Base-by-base conservation (phyloP, 2,888 invertebrate species). In the Erynnis tages region DNA sequence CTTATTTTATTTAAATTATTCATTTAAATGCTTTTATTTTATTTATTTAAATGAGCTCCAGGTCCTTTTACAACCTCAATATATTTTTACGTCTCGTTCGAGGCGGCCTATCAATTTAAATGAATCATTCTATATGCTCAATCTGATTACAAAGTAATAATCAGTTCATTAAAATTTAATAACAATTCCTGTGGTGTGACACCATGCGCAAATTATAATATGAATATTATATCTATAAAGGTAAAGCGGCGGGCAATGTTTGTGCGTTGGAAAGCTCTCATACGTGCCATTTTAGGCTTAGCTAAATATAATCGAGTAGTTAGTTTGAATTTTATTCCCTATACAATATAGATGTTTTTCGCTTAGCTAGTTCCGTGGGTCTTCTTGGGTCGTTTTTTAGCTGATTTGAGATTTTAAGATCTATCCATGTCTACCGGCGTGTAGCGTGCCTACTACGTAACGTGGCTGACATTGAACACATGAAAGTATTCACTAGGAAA, bases 271-370 rank as follows among this genome's bases (percentile, higher is more conserved):
- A 59, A 35, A 56, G 59, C 57, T 60, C 61, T 61, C 65, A 60
- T 60, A 71, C 68, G 84, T 84, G 85, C 85, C 85, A 86, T 82
- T 76, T 66, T 81, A 82, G 73, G 70, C 71, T 78, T 82, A 82
- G 82, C 69, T 76, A 78, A 81, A 71, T 76, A 73, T 83, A 61
- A 76, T 70, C 60, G 65, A 54, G 60, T 82, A 83, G 77, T 70
- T 83, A 82, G 81, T 69, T 71, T 67, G 63, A 81, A 83, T 75
- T 82, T 63, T 78, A 67, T 63, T 58, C 60, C 59, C 38, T 60
- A 57, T 55, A 61, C 59, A 62, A 53, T 54, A 58, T 63, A 63
- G 59, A 54, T 59, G 49, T 60, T 56, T 57, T 58, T 57, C 57
- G 59, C 56, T 58, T 60, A 60, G 59, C 53, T 54, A 57, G 55